Evolutionary conservation across 53 echinoderm and acorn worm species (phyloP).

Genomic region (Henricia sp.): DNA sequence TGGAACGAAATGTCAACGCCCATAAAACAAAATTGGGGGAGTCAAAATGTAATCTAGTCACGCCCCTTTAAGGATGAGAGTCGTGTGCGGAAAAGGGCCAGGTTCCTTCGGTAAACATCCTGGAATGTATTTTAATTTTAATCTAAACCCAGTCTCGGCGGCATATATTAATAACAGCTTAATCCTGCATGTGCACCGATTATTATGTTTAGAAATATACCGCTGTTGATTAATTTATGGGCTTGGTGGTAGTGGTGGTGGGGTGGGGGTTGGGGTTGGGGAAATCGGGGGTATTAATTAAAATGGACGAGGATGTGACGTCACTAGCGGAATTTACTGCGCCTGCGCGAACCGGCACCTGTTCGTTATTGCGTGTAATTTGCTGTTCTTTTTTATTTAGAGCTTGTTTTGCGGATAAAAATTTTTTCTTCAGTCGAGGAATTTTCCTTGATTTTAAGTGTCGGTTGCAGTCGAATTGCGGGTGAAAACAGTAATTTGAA

Average conservation of each 20-base stretch:
- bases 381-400: background rate
- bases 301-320: conserved; percentile 24
- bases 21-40: too few species aligned
- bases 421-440: too few species aligned
- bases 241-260: background rate
- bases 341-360: conserved; percentile 46
- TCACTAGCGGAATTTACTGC: background rate
- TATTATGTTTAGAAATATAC: background rate
- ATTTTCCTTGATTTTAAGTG: too few species aligned
- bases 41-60: too few species aligned
- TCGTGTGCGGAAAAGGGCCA: background rate
- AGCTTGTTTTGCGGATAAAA: background rate
- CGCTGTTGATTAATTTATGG: conserved; percentile 24
- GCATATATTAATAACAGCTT: conserved; percentile 1
- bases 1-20: too few species aligned
- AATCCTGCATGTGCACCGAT: background rate
- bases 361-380: conserved; percentile 35
- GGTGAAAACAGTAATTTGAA: too few species aligned
- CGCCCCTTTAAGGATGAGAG: too few species aligned
- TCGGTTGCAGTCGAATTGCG: too few species aligned
- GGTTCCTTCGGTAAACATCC: background rate
- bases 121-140: conserved; percentile 30
- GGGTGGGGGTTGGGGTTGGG: background rate
- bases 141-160: background rate
- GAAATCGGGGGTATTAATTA: conserved; percentile 27